phyloP scores from a whole-genome alignment of 2,113 vertebrate species.

The Coregonus clupeaformis region DNA sequence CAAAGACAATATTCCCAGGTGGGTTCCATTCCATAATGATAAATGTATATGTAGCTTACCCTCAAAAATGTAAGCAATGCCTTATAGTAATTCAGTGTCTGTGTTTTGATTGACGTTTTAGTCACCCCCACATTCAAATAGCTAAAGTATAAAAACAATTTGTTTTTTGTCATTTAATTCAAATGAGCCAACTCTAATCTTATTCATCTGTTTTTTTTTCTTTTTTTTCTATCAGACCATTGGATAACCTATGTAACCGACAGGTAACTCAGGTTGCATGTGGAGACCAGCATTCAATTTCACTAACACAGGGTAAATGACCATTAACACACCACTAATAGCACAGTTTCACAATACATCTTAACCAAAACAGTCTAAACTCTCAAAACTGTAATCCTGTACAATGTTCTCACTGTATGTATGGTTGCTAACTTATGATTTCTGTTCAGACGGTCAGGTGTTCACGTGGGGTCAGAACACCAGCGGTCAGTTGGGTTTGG shows the following conservation, averaged over 20 bases:
- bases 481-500: slow-evolving; percentile 76
- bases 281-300: slow-evolving; percentile 73
- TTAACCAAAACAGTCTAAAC: no score
- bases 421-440: not conserved
- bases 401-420: no score
- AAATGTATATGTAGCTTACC: no score
- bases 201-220: not conserved
- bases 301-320: slow-evolving; percentile 69
- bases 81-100: no score
- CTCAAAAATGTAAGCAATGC: no score
- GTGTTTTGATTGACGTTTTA: no score
- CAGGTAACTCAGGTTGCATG: slow-evolving; percentile 70
- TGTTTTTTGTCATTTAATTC: not conserved
- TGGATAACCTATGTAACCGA: slow-evolving; percentile 42
- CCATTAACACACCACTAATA: no score
- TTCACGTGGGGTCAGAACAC: slow-evolving; percentile 78
- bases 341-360: no score
- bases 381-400: no score
- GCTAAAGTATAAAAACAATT: not conserved
- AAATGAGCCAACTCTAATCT: not conserved
- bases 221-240: slow-evolving; percentile 42
- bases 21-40: not conserved
- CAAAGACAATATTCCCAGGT: slow-evolving; percentile 31
- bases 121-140: not conserved
- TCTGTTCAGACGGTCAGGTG: slow-evolving; percentile 52